Conservation (phyloP, 1,140 invertebrate genomes). For the Drosophila insularis region DNA sequence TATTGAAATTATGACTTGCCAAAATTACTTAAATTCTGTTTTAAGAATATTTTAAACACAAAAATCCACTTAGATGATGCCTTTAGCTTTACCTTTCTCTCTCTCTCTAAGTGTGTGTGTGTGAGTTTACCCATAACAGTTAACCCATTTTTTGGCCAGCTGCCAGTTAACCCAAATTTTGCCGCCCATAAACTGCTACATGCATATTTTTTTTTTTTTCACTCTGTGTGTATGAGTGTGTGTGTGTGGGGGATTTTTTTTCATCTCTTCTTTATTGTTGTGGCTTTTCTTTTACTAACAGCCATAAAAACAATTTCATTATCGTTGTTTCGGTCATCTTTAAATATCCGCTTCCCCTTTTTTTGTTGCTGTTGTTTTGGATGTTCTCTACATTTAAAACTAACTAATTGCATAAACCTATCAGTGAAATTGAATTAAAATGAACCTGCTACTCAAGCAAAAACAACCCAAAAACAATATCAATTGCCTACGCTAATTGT, state of each 20-base stretch:
- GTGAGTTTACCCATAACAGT: slow-evolving; percentile 3
- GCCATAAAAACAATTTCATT: slow-evolving; percentile 14
- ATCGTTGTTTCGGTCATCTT: slow-evolving; percentile 4
- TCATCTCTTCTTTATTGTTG: not conserved
- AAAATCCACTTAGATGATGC: slow-evolving; percentile 8
- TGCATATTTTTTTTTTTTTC: not conserved
- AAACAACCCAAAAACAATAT: slow-evolving; percentile 20
- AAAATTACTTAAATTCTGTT: not conserved
- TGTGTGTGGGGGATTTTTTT: not conserved
- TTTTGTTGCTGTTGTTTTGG: not conserved
- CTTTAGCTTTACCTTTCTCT: not conserved
- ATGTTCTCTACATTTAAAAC: slow-evolving; percentile 8
- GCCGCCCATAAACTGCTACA: slow-evolving; percentile 19
- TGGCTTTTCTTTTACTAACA: slow-evolving; percentile 7
- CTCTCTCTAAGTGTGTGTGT: not conserved
- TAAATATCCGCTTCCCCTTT: slow-evolving; percentile 6
- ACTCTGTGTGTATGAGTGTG: not conserved
- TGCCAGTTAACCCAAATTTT: slow-evolving; percentile 22
- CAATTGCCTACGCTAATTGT: slow-evolving; percentile 41
- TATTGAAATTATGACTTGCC: not conserved
- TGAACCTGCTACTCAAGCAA: not conserved
- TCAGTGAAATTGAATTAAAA: slow-evolving; percentile 50
- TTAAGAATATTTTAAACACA: slow-evolving; percentile 5
- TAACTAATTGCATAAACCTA: slow-evolving; percentile 7
- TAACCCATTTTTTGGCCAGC: slow-evolving; percentile 27